Evolutionary conservation across 2,113 vertebrate genomes (phyloP).

Genomic region (Promerops cafer): DNA sequence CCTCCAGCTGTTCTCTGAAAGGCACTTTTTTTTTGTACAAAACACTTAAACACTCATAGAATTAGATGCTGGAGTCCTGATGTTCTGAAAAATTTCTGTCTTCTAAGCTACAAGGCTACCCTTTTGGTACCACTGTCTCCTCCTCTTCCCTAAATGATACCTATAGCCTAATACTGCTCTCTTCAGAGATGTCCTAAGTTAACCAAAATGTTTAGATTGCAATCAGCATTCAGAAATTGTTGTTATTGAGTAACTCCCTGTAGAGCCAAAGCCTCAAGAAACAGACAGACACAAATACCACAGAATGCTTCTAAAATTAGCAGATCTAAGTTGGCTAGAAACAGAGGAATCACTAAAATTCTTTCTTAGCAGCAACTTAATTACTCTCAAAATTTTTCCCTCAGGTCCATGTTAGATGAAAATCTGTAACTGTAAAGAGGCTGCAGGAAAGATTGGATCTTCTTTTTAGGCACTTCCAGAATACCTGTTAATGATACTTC

Average conservation of each 20-base stretch:
- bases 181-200: neutral
- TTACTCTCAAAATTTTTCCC: neutral
- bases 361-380: neutral
- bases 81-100: neutral
- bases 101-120: neutral
- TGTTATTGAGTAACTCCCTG: conserved; percentile 1
- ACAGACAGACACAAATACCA: conserved; percentile 16
- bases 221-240: neutral
- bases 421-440: neutral
- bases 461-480: neutral
- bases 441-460: neutral
- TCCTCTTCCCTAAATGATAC: neutral
- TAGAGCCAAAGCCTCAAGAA: conserved; percentile 30
- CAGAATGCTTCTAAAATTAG: neutral
- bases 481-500: neutral
- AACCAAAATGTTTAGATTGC: conserved; percentile 17
- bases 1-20: neutral
- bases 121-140: neutral
- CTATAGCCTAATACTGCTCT: neutral
- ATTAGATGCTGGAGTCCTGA: neutral
- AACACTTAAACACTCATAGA: neutral
- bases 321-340: neutral
- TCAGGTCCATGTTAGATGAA: neutral
- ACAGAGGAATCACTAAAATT: neutral
- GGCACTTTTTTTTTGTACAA: neutral